phyloP scores from a whole-genome alignment of 2,113 vertebrate genomes.

The Sorex fumeus region DNA sequence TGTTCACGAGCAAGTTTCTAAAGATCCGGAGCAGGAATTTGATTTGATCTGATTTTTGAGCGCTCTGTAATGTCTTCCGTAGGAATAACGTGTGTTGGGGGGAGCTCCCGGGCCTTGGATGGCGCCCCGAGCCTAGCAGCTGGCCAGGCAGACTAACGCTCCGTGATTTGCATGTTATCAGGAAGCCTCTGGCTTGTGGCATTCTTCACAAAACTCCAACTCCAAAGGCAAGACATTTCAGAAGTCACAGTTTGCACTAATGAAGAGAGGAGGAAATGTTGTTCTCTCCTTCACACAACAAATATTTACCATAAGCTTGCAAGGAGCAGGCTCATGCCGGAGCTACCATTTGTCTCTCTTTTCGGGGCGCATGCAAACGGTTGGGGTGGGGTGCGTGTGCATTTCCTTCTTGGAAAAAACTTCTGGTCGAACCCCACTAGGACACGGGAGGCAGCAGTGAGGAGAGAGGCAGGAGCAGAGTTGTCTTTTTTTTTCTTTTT shows the following conservation, averaged over 20 bases:
- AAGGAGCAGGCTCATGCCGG: not conserved
- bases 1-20: not conserved
- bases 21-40: not conserved
- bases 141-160: conserved; percentile 10
- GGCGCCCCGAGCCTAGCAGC: not conserved
- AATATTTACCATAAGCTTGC: conserved; percentile 35
- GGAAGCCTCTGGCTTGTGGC: conserved; percentile 52
- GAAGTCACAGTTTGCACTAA: conserved; percentile 55
- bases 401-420: not conserved
- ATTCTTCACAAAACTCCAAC: not conserved
- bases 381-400: not conserved
- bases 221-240: not conserved
- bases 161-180: not conserved
- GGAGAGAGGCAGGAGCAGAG: rapidly evolving
- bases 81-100: not conserved
- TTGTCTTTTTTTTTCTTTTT: no score
- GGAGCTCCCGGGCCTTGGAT: not conserved
- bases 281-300: conserved; percentile 22
- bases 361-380: not conserved
- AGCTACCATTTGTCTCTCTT: not conserved
- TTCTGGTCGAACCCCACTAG: not conserved
- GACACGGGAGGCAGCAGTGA: rapidly evolving
- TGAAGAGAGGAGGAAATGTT: conserved; percentile 6
- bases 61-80: not conserved
- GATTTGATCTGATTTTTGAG: not conserved